Base-by-base conservation (phyloP, 2,888 invertebrate species). In the Graphium colonna region DNA sequence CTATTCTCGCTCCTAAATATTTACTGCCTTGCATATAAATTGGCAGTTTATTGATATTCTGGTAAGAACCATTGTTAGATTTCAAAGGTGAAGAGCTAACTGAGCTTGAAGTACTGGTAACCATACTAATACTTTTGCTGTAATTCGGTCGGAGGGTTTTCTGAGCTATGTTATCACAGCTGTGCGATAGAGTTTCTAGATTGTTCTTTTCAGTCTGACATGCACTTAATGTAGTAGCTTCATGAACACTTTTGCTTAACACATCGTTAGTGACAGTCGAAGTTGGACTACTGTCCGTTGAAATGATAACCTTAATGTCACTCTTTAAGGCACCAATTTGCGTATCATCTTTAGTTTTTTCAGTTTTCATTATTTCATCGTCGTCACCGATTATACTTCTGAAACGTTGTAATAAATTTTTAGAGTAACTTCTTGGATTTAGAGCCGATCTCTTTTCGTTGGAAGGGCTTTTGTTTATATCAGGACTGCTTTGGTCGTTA, bases 1-100 rank as follows among this genome's bases (percentile, higher is more conserved):
- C 97, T 73, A 97, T 96, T 60, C 97, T 93, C 38, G 96, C 97
- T 0, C 97, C 97, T 61, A 96, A 91, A 56, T 93, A 92, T 61
- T 95, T 94, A 62, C 96, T 96, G 9, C 96, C 95, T 78, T 94
- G 95, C 71, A 94, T 94, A 69, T 95, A 94, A 56, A 92, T 86
- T 12, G 91, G 91, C 17, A 91, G 68, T 69, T 90, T 90, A 52
- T 88, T 86, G 16, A 86, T 60, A 57, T 75, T 87, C 62, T 88
- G 86, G 55, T 79, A 74, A 10, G 82, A 86, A 68, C 75, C 84
- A 57, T 80, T 81, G 51, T 71, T 82, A 1, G 82, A 82, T 73
- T 80, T 89, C 0, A 75, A 72, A 16, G 83, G 83, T 0, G 85
- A 82, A 41, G 65, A 71, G 28, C 71, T 64, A 0, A 69, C 58